Percentiles rank a stretch among this genome's conserved stretches.
Conservation (phyloP, 2,888 invertebrate species). For the Synanthedon myopaeformis region DNA sequence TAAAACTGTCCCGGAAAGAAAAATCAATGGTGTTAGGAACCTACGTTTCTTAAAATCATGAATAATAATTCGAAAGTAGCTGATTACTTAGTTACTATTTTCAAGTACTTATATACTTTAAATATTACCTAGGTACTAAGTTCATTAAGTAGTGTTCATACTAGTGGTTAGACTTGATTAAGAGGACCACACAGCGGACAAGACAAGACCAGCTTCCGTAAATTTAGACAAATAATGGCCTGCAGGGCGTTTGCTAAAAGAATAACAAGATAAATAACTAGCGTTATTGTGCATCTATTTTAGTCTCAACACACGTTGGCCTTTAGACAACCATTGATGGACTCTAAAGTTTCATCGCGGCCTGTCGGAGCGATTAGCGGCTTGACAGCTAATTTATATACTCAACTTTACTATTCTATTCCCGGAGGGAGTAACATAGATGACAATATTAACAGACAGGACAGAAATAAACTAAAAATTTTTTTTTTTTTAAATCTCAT, state of each 20-base stretch:
- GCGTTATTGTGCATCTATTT: conserved; percentile 58
- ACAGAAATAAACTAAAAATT: conserved; percentile 9
- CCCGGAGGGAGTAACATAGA: conserved; percentile 38
- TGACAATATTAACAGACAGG: conserved; percentile 27
- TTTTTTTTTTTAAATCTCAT: too few species aligned
- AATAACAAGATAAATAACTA: conserved; percentile 50
- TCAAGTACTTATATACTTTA: too few species aligned
- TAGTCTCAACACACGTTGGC: conserved; percentile 36
- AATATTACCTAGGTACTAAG: too few species aligned
- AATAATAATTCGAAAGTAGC: too few species aligned
- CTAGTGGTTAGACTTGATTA: too few species aligned
- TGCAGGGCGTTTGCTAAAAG: conserved; percentile 45
- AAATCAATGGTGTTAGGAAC: background rate
- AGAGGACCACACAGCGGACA: background rate
- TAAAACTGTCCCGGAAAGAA: background rate
- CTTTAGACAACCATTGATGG: conserved; percentile 61
- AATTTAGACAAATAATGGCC: conserved; percentile 25
- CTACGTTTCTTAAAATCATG: too few species aligned
- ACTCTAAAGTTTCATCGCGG: conserved; percentile 67
- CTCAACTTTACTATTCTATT: conserved; percentile 66
- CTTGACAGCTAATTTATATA: conserved; percentile 69
- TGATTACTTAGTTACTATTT: too few species aligned
- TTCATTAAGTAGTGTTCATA: too few species aligned
- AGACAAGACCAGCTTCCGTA: conserved; percentile 5
- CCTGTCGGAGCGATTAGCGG: conserved; percentile 66